phyloP scores from a whole-genome alignment of 2,797 vertebrate species.

The Prionace glauca region DNA sequence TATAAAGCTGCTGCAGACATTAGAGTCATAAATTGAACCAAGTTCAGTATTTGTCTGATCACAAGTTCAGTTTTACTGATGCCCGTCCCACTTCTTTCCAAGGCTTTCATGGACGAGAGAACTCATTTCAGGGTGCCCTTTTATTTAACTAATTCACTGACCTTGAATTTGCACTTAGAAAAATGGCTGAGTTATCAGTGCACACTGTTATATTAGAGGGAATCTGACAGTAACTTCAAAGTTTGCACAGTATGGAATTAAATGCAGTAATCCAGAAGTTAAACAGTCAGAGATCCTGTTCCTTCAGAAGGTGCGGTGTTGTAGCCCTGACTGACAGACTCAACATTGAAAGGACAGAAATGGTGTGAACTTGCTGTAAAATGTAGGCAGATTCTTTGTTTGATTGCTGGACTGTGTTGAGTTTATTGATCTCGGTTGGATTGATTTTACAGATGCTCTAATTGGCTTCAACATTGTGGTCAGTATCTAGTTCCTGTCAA shows the following conservation, averaged over 20 bases:
- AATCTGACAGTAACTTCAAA: neutral
- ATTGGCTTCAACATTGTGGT: neutral
- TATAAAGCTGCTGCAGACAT: neutral
- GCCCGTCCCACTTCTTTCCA: neutral
- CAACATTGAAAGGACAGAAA: neutral
- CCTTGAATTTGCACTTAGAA: neutral
- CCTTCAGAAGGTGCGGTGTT: neutral
- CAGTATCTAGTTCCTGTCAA: neutral
- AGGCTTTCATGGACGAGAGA: neutral
- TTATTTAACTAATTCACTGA: neutral
- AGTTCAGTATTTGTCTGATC: neutral
- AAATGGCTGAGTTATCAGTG: neutral
- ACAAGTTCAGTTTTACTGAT: neutral
- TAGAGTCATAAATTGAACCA: neutral
- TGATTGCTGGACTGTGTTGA: neutral
- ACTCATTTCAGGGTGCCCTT: neutral
- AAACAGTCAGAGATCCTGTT: neutral
- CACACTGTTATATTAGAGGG: neutral
- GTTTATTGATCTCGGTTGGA: neutral
- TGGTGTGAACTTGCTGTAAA: neutral
- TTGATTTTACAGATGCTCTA: neutral
- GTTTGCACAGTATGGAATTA: neutral
- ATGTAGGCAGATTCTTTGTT: neutral
- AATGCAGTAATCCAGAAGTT: neutral
- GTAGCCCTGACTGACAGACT: neutral